Base-by-base conservation (phyloP, 2,797 vertebrate species). In the Gymnothorax reevesii region DNA sequence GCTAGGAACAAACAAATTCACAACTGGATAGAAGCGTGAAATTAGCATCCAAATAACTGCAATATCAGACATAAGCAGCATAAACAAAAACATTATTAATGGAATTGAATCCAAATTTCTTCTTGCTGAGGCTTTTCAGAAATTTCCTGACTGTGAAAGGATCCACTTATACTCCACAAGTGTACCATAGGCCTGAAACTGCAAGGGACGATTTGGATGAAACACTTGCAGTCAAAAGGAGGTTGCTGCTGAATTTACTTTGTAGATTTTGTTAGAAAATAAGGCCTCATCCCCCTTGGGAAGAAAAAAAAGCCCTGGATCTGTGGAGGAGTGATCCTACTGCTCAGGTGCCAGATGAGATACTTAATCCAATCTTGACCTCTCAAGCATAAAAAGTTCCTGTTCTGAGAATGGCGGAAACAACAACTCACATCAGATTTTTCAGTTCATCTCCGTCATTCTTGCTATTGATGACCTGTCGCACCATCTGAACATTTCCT, bases 231-330 rank as follows among this genome's bases (percentile, higher is more conserved):
- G 42, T 52, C 17, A 42, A 52, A 77, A 77, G 33, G 33, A 52
- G 73, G 73, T 77, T 77, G 73, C 73, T 77, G 73, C 73, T 49
- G 42, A 42, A 17, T 15, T 49, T 52, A n/a, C n/a, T n/a, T n/a
- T n/a, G n/a, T n/a, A 15, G 73, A 15, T 77, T 20, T 77, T 33
- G 33, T 77, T 42, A 42, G 73, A 77, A 77, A 77, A 77, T 77
- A 77, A 77, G 33, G 73, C 69, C 69, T 52, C 13, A 15, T 12
- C 20, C 52, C 42, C 33, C 73, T 52, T 13, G 73, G 15, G 73
- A 77, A 42, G 13, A 49, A 20, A 2, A 20, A 77, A 52, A 77
- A 77, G 7, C 27, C 25, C 71, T 42, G 33, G 13, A 49, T 49
- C 33, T 77, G 73, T 77, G 73, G 52, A 20, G 73, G 73, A 15